A percentile compares a stretch with the other conserved stretches of the same genome.
Evolutionary conservation across 2,113 vertebrate species (phyloP).

Genomic region (Hippocampus mohnikei): DNA sequence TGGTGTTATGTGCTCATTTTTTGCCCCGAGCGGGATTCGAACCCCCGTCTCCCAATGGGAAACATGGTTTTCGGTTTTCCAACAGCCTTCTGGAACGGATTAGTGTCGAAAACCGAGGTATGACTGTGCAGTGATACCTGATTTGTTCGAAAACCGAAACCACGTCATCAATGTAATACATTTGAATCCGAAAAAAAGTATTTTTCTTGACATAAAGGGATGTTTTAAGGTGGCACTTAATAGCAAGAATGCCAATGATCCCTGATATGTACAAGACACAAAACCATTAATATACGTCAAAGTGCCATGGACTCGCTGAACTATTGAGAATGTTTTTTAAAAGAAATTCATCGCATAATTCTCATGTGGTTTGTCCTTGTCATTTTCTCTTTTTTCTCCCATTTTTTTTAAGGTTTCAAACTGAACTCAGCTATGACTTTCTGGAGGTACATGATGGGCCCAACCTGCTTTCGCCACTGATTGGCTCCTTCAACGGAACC

Average conservation of each 20-base stretch:
- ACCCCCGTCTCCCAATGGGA: no score
- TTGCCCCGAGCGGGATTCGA: no score
- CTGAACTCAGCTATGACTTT: constrained; percentile 96
- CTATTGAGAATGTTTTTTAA: background rate
- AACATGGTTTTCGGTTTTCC: no score
- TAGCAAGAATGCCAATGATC: background rate
- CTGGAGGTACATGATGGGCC: constrained; percentile 95
- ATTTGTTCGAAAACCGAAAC: no score
- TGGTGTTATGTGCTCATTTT: no score
- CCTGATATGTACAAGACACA: background rate
- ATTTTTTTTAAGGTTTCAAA: constrained; percentile 84
- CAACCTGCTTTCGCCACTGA: constrained; percentile 87
- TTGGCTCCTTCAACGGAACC: constrained; percentile 95
- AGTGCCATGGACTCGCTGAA: background rate
- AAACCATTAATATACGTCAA: background rate
- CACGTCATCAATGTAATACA: no score
- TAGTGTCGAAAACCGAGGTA: no score
- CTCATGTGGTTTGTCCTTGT: background rate
- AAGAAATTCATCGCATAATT: background rate
- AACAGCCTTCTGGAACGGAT: no score
- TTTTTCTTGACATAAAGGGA: no score
- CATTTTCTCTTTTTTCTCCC: constrained; percentile 13
- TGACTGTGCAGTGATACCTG: no score
- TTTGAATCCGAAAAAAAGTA: no score
- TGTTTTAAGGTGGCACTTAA: no score